Percentiles rank a stretch among this genome's conserved stretches.
phyloP scores from a whole-genome alignment of 1,140 invertebrate genomes.

The Leptinotarsa lineolata region DNA sequence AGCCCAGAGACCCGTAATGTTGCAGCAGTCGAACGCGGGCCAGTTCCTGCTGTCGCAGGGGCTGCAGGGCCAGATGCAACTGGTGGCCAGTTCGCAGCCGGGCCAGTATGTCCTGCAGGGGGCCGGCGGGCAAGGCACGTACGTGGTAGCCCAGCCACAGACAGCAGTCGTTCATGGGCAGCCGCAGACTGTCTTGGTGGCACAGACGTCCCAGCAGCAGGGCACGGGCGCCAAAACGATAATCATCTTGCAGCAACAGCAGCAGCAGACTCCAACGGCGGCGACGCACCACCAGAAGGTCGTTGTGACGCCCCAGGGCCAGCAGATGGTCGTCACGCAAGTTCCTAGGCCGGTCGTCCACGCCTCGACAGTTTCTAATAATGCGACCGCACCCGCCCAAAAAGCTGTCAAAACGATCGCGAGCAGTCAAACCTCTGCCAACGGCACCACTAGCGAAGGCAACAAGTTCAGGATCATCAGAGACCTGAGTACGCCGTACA shows the following conservation, averaged over 20 bases:
- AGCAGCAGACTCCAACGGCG: slow-evolving; percentile 56
- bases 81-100: slow-evolving; percentile 51
- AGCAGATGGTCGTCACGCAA: slow-evolving; percentile 66
- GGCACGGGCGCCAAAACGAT: slow-evolving; percentile 70
- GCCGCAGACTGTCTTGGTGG: slow-evolving; percentile 65
- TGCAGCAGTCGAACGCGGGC: slow-evolving; percentile 52
- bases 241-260: slow-evolving; percentile 67
- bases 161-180: slow-evolving; percentile 66
- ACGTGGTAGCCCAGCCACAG: slow-evolving; percentile 68
- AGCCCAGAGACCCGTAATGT: slow-evolving; percentile 52
- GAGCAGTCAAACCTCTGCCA: slow-evolving; percentile 45
- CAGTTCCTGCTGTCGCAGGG: slow-evolving; percentile 49
- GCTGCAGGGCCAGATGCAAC: slow-evolving; percentile 52
- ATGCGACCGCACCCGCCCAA: slow-evolving; percentile 55
- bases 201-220: slow-evolving; percentile 66
- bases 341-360: slow-evolving; percentile 62
- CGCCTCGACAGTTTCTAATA: slow-evolving; percentile 54
- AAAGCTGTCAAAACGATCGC: slow-evolving; percentile 55
- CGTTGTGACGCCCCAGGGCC: slow-evolving; percentile 68
- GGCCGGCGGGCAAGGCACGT: slow-evolving; percentile 61
- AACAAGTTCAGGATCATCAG: slow-evolving; percentile 45
- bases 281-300: slow-evolving; percentile 58
- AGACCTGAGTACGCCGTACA: slow-evolving; percentile 63
- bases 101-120: slow-evolving; percentile 62
- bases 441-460: slow-evolving; percentile 36